Evolutionary conservation across 2,797 vertebrate species (phyloP).

Genomic region (Takifugu ocellatus): DNA sequence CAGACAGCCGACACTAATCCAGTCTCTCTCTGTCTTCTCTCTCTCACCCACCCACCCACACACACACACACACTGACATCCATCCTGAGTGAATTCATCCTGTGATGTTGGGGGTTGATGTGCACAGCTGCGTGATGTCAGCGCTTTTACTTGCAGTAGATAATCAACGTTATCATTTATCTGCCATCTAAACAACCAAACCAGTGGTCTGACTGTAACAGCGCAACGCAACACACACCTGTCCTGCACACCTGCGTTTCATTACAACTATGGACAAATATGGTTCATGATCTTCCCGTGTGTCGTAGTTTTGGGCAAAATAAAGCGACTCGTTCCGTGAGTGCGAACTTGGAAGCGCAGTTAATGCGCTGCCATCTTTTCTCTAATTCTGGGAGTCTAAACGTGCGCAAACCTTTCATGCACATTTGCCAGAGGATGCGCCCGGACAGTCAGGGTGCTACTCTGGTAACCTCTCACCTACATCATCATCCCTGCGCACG

Average conservation of each 20-base stretch:
- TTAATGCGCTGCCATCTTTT: too few species aligned
- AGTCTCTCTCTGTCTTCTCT: conserved; percentile 27
- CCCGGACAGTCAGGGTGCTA: conserved; percentile 18
- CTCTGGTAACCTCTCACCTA: conserved; percentile 65
- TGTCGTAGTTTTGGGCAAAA: too few species aligned
- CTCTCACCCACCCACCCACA: conserved; percentile 5
- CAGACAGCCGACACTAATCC: conserved; percentile 70
- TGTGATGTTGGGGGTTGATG: conserved; percentile 21
- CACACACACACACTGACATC: conserved; percentile 16
- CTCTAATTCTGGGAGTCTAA: too few species aligned
- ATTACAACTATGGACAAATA: too few species aligned
- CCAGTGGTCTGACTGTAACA: not conserved
- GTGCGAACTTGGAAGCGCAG: too few species aligned
- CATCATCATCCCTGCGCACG: conserved; percentile 49
- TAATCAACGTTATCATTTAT: conserved; percentile 10
- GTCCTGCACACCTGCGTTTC: too few species aligned
- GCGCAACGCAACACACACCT: too few species aligned
- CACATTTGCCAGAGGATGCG: not conserved
- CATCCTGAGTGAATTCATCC: conserved; percentile 12
- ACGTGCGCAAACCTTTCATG: too few species aligned
- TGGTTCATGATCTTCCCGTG: too few species aligned
- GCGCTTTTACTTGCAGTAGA: not conserved
- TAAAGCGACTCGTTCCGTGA: too few species aligned
- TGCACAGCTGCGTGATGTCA: not conserved
- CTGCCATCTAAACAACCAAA: not conserved